Conservation (phyloP, 2,888 invertebrate genomes). For the Trissolcus brochymenae region DNA sequence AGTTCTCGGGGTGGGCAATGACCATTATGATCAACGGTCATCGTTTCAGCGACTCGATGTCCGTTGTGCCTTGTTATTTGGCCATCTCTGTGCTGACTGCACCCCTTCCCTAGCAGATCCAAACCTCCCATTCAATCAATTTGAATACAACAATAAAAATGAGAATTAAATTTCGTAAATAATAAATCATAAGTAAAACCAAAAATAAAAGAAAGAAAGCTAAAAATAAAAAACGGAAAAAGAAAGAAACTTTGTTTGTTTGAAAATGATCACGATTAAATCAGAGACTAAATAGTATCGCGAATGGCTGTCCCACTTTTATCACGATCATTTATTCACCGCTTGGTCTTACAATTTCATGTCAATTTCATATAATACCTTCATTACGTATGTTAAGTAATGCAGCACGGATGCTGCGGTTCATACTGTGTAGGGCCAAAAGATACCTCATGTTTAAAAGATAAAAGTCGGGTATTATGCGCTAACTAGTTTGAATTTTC, state of each 20-base stretch:
- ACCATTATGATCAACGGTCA: conserved; percentile 72
- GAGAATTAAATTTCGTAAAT: neutral
- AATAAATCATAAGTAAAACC: neutral
- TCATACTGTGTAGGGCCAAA: conserved; percentile 20
- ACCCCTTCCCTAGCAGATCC: conserved; percentile 75
- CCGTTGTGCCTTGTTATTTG: conserved; percentile 70
- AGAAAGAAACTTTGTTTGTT: neutral
- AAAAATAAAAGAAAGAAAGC: too few relatives aligned
- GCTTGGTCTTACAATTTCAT: conserved; percentile 29
- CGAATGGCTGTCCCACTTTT: neutral
- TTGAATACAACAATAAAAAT: conserved; percentile 7
- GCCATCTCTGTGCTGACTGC: conserved; percentile 68
- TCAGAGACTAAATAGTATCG: too few relatives aligned
- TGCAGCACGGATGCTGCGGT: conserved; percentile 31
- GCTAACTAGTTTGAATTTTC: conserved; percentile 44
- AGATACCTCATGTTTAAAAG: conserved; percentile 46
- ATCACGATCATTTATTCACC: conserved; percentile 24
- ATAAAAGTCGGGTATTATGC: conserved; percentile 43
- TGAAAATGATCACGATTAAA: neutral
- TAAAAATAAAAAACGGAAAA: too few relatives aligned
- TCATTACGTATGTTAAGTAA: conserved; percentile 47
- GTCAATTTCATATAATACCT: conserved; percentile 45
- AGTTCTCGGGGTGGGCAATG: conserved; percentile 72
- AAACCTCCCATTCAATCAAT: conserved; percentile 61
- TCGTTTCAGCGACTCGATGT: conserved; percentile 67